These are phyloP conservation scores for Camponotus fellah DNA, from an alignment of 2,888 invertebrate genomes.

Conservation along the genomic window DNA sequence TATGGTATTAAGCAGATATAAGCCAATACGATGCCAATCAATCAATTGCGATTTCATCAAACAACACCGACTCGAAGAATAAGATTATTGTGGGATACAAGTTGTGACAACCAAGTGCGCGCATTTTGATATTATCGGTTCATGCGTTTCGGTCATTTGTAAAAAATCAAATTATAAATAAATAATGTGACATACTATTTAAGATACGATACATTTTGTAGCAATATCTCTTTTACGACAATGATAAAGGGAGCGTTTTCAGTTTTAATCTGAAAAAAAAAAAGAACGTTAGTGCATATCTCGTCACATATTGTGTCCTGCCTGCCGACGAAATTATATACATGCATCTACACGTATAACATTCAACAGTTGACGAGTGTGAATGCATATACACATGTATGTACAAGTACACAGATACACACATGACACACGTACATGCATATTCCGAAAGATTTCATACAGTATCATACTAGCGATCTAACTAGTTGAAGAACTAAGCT, in stretches of 20 bases:
- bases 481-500: slow-evolving; percentile 46
- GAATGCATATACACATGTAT: slow-evolving; percentile 24
- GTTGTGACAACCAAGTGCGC: slow-evolving; percentile 8
- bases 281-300: slow-evolving; percentile 25
- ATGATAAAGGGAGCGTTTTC: slow-evolving; percentile 1
- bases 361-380: slow-evolving; percentile 7
- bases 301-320: slow-evolving; percentile 23
- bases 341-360: slow-evolving; percentile 9
- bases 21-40: slow-evolving; percentile 49
- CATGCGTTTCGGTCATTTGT: slow-evolving; percentile 1
- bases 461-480: slow-evolving; percentile 40
- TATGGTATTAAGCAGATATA: slow-evolving; percentile 36
- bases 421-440: slow-evolving; percentile 30
- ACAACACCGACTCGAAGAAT: slow-evolving; percentile 26
- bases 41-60: slow-evolving; percentile 58
- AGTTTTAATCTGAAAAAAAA: background rate
- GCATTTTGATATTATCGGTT: slow-evolving; percentile 5
- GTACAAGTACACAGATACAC: background rate
- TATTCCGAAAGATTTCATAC: slow-evolving; percentile 44
- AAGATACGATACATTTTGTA: slow-evolving; percentile 33
- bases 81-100: slow-evolving; percentile 27
- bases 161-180: slow-evolving; percentile 39
- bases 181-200: slow-evolving; percentile 30
- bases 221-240: slow-evolving; percentile 30
- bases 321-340: slow-evolving; percentile 35